phyloP scores from a whole-genome alignment of 2,113 vertebrate genomes.

The Struthidea cinerea region DNA sequence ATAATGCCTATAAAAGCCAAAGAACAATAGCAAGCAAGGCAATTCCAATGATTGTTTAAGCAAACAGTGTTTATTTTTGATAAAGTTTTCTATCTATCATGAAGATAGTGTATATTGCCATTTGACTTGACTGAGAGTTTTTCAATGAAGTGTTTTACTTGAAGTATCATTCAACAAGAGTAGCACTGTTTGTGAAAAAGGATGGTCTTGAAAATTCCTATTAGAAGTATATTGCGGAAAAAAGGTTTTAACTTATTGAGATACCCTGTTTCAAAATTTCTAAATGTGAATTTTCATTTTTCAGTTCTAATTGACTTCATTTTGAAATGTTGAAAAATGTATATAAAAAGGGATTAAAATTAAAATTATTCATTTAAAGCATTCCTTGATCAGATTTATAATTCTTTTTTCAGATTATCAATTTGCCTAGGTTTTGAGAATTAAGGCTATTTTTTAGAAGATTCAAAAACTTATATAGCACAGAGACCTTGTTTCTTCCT shows the following conservation, averaged over 20 bases:
- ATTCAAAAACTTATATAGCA: background rate
- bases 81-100: background rate
- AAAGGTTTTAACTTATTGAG: background rate
- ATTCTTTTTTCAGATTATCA: background rate
- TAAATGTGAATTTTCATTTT: background rate
- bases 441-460: background rate
- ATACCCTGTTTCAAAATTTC: background rate
- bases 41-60: background rate
- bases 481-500: background rate
- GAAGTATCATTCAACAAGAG: background rate
- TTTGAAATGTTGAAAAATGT: slow-evolving; percentile 34
- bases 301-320: background rate
- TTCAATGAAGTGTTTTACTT: background rate
- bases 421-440: background rate
- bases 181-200: background rate
- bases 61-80: background rate
- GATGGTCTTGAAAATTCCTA: background rate
- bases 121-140: background rate
- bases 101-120: background rate
- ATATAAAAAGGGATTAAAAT: slow-evolving; percentile 35
- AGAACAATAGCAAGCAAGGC: background rate
- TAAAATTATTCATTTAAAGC: background rate
- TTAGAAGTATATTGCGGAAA: background rate
- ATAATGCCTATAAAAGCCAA: slow-evolving; percentile 21
- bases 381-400: background rate